These are phyloP conservation scores for Platysteira castanea DNA, from an alignment of 2,113 vertebrate species.

Conservation along the genomic window DNA sequence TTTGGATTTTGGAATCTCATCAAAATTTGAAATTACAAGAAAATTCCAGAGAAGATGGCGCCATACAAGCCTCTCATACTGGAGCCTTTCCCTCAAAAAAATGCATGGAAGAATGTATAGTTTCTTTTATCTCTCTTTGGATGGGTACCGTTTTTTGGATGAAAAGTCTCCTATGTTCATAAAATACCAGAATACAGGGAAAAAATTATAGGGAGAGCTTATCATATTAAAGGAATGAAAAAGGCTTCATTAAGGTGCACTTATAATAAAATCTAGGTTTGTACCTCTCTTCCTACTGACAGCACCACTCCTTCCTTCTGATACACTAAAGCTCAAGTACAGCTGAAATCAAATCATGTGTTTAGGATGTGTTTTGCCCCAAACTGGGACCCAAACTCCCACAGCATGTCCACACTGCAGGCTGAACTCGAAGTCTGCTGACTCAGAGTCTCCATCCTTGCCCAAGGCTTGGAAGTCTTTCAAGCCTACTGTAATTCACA, in stretches of 20 bases:
- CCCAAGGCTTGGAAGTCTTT: neutral
- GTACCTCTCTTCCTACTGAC: neutral
- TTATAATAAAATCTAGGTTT: neutral
- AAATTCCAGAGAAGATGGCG: neutral
- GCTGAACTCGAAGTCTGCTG: neutral
- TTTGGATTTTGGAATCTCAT: neutral
- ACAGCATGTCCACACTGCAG: neutral
- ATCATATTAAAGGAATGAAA: neutral
- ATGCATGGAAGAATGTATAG: neutral
- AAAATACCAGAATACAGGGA: neutral
- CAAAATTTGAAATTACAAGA: neutral
- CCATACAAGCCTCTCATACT: neutral
- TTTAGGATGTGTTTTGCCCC: neutral
- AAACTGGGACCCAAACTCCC: neutral
- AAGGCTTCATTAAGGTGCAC: neutral
- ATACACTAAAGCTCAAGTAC: neutral
- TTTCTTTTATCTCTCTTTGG: neutral
- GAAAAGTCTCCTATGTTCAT: neutral
- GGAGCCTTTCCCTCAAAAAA: neutral
- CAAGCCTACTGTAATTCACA: neutral
- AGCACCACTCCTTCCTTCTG: neutral
- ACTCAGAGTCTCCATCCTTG: neutral
- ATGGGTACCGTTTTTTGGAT: neutral
- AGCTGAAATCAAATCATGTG: fast-evolving
- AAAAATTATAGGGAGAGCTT: neutral